Conservation (phyloP, 2,888 invertebrate species). For the Volucella inflata region DNA sequence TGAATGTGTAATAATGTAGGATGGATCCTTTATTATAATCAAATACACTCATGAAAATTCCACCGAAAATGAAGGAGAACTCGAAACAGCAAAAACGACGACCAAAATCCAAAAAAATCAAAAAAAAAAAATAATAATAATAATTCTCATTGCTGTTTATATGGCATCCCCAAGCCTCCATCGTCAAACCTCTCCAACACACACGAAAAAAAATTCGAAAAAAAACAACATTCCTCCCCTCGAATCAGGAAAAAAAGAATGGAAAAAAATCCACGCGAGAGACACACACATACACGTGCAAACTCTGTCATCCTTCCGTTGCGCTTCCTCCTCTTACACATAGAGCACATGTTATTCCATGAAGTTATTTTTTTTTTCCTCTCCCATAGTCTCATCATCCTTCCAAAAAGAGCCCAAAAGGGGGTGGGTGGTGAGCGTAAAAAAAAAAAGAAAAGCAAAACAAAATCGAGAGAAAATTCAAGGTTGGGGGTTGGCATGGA, state of each 20-base stretch:
- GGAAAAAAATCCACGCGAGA: constrained; percentile 70
- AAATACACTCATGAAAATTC: constrained; percentile 75
- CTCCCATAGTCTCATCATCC: not conserved
- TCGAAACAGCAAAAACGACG: constrained; percentile 41
- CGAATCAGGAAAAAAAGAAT: constrained; percentile 58
- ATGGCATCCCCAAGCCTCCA: constrained; percentile 46
- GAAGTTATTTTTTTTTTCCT: constrained; percentile 44
- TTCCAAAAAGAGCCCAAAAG: not conserved
- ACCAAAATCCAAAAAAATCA: constrained; percentile 44
- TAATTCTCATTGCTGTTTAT: constrained; percentile 31
- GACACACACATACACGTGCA: constrained; percentile 47
- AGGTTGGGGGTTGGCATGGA: constrained; percentile 51
- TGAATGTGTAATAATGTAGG: constrained; percentile 75
- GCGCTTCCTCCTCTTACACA: constrained; percentile 52
- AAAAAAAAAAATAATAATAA: constrained; percentile 30
- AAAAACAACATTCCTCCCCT: constrained; percentile 50
- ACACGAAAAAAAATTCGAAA: constrained; percentile 35
- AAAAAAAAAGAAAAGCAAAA: constrained; percentile 35
- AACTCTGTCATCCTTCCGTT: constrained; percentile 23
- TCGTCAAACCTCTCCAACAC: constrained; percentile 27
- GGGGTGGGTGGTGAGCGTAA: not conserved
- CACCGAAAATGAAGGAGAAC: constrained; percentile 72
- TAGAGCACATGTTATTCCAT: constrained; percentile 66
- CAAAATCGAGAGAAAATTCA: constrained; percentile 53
- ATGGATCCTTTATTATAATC: constrained; percentile 74